phyloP scores from a whole-genome alignment of 2,113 vertebrate species.

The Oncorhynchus mykiss region DNA sequence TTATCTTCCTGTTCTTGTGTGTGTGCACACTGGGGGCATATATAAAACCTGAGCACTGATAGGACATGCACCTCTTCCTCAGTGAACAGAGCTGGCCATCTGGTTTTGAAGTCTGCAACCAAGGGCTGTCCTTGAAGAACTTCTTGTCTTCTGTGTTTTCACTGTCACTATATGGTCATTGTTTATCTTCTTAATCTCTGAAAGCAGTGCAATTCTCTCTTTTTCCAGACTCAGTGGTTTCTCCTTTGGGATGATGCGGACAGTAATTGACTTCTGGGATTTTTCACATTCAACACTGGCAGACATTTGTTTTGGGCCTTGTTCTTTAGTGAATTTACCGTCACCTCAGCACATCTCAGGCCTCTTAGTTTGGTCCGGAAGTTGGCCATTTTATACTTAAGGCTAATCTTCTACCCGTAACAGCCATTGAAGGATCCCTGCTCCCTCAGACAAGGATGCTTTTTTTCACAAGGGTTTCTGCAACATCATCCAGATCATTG shows the following conservation, averaged over 20 bases:
- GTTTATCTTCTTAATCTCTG: conserved; percentile 27
- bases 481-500: no score
- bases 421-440: conserved; percentile 25
- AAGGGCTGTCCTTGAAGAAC: conserved; percentile 20
- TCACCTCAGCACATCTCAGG: conserved; percentile 12
- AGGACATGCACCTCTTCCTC: conserved; percentile 27
- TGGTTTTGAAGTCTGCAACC: conserved; percentile 13
- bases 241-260: conserved; percentile 8
- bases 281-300: conserved; percentile 23
- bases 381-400: conserved; percentile 45
- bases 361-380: conserved; percentile 30
- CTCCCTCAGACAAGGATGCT: conserved; percentile 35
- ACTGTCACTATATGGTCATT: conserved; percentile 11
- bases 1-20: no score
- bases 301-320: conserved; percentile 6
- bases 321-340: conserved; percentile 22
- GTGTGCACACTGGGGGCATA: no score
- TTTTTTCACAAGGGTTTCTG: no score
- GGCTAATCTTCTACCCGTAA: conserved; percentile 41
- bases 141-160: conserved; percentile 32
- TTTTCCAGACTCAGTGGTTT: conserved; percentile 21
- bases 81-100: conserved; percentile 40
- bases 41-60: background rate
- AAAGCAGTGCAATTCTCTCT: conserved; percentile 16
- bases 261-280: conserved; percentile 24